Conservation (phyloP, 2,888 invertebrate genomes). For the Tromatobia lineatoria region DNA sequence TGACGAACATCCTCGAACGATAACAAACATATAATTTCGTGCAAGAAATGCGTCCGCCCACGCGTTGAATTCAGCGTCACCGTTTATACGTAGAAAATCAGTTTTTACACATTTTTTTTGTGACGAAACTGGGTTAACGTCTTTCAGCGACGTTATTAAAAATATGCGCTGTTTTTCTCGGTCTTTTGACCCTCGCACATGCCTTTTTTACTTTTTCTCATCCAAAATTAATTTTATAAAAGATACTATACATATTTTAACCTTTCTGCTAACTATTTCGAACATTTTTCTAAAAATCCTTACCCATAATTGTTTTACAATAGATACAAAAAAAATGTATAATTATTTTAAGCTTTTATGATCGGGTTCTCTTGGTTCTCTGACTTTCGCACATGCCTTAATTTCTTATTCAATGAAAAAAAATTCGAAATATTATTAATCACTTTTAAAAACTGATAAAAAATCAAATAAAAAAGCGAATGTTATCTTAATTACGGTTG, state of each 20-base stretch:
- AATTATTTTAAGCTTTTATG: not conserved
- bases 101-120: not conserved
- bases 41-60: not conserved
- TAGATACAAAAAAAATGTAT: not conserved
- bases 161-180: constrained; percentile 3
- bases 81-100: constrained; percentile 17
- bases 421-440: not conserved
- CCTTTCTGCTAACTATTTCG: no score
- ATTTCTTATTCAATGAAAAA: no score
- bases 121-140: constrained; percentile 1
- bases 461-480: no score
- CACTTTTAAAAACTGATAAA: not conserved
- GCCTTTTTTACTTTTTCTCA: not conserved
- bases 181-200: constrained; percentile 2
- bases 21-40: no score
- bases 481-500: no score
- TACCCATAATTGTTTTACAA: no score
- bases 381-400: not conserved
- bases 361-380: constrained; percentile 1
- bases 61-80: constrained; percentile 2
- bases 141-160: not conserved
- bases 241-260: no score
- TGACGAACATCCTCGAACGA: not conserved
- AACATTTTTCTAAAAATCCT: no score
- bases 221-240: no score